Conservation (phyloP, 1,140 invertebrate species). For the Cataglyphis hispanica region DNA sequence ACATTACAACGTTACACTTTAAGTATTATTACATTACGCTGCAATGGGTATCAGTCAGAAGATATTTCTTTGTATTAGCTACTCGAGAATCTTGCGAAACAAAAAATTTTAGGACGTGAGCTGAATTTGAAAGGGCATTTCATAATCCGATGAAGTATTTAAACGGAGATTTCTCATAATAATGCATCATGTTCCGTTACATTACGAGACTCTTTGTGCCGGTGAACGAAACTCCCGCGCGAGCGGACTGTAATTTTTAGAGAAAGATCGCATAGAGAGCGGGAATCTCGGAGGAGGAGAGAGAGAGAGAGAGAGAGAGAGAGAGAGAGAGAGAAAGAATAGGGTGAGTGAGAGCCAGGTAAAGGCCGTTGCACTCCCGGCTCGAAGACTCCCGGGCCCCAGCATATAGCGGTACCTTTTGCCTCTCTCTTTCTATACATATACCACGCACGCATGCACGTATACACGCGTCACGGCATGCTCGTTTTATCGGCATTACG, state of each 20-base stretch:
- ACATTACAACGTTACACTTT: not conserved
- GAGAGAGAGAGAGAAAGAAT: constrained; percentile 31
- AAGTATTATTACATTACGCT: not conserved
- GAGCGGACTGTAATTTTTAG: constrained; percentile 62
- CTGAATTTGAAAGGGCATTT: not conserved
- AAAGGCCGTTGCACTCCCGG: constrained; percentile 81
- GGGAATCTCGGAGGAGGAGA: not conserved
- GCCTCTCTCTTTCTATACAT: constrained; percentile 45
- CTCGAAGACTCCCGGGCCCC: constrained; percentile 52
- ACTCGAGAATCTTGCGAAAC: not conserved
- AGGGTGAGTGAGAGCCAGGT: constrained; percentile 69
- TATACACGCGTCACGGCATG: not conserved
- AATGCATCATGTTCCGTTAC: constrained; percentile 64
- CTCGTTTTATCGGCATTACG: not conserved
- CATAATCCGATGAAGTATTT: not conserved
- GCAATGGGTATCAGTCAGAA: not conserved
- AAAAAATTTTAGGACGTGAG: not conserved
- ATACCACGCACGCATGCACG: not conserved
- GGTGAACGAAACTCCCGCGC: constrained; percentile 60
- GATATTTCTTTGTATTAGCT: not conserved
- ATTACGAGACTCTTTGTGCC: constrained; percentile 48
- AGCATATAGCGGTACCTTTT: constrained; percentile 73
- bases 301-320: not conserved
- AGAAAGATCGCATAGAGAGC: constrained; percentile 57
- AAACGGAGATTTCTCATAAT: constrained; percentile 24